Percentiles rank a stretch among this genome's conserved stretches.
Conservation (phyloP, 2,113 vertebrate species). For the Oreochromis spilurus region DNA sequence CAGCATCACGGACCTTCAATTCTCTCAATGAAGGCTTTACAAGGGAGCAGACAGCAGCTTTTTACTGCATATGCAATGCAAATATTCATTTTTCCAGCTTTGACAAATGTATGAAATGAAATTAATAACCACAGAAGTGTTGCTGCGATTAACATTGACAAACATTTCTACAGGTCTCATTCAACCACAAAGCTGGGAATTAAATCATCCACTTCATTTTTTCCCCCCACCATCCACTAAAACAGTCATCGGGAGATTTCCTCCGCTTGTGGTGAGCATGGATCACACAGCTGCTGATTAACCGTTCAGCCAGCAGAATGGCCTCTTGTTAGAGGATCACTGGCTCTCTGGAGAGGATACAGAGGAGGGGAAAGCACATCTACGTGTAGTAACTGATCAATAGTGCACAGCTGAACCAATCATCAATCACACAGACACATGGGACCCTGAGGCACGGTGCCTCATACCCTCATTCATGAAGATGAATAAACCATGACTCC, state of each 20-base stretch:
- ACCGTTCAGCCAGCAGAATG: background rate
- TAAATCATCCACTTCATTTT: background rate
- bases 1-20: background rate
- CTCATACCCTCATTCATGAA: background rate
- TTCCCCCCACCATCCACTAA: background rate
- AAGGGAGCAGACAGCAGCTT: background rate
- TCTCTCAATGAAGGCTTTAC: constrained; percentile 20
- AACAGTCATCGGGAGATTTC: background rate
- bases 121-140: background rate
- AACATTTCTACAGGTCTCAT: background rate
- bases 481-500: constrained; percentile 34
- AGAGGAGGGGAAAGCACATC: background rate
- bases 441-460: background rate
- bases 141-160: background rate
- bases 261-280: background rate
- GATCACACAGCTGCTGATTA: background rate
- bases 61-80: background rate
- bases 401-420: constrained; percentile 36
- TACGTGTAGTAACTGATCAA: constrained; percentile 45
- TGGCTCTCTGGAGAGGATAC: constrained; percentile 1
- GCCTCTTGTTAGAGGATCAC: background rate
- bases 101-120: background rate
- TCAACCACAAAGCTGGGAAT: background rate
- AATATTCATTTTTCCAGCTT: background rate
- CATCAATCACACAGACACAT: constrained; percentile 50